A percentile compares a stretch with the other conserved stretches of the same genome.
phyloP scores from a whole-genome alignment of 1,140 invertebrate genomes.

The Lasaia peninsularis region DNA sequence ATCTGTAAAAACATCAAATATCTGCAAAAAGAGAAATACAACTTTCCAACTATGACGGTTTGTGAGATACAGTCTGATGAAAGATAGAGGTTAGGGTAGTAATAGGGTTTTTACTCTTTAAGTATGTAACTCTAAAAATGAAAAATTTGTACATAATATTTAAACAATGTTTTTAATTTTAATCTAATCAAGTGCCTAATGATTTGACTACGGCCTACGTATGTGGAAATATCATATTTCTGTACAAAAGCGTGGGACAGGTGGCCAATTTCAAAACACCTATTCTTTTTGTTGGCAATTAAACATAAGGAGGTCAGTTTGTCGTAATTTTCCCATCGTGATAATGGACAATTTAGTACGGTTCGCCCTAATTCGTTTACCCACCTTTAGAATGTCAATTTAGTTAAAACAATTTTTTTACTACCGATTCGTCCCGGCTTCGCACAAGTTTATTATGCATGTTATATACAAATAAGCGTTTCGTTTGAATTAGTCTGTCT shows the following conservation, averaged over 20 bases:
- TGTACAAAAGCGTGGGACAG: conserved; percentile 57
- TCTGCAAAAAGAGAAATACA: no score
- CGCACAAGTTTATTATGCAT: no score
- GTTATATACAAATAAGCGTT: no score
- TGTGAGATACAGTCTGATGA: no score
- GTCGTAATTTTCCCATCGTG: conserved; percentile 55
- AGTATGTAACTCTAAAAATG: no score
- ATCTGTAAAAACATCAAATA: no score
- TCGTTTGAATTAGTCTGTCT: no score
- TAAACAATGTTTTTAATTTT: neutral
- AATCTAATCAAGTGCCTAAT: neutral
- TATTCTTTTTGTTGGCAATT: conserved; percentile 41
- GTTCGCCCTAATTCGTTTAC: conserved; percentile 25
- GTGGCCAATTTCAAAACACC: conserved; percentile 50
- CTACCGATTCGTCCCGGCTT: no score
- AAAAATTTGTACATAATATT: neutral
- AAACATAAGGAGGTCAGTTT: conserved; percentile 57
- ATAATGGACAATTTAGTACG: conserved; percentile 68
- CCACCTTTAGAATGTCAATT: neutral
- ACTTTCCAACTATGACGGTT: no score
- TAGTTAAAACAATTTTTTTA: no score
- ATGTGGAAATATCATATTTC: conserved; percentile 22
- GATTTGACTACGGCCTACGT: neutral
- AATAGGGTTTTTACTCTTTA: no score
- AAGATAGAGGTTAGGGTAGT: no score